Evolutionary conservation across 30 jellyfish, hydroid and myxozoan species (phyloP).

Genomic region (Haliclystus octoradiatus): DNA sequence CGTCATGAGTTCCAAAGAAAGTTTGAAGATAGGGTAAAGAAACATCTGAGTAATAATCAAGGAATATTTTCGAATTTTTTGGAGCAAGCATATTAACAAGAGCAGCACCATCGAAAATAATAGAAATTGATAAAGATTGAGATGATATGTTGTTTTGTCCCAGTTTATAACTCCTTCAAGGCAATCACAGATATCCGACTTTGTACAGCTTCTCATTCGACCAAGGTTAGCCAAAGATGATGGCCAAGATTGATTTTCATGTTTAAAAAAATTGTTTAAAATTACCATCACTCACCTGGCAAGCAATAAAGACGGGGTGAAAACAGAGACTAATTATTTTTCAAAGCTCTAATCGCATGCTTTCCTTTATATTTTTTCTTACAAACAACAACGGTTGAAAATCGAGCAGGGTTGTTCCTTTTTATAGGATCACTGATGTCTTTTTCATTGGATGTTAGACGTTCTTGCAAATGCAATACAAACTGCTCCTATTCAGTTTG

Average conservation of each 20-base stretch:
- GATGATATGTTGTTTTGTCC: too few relatives aligned
- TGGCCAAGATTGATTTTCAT: slow-evolving; percentile 34
- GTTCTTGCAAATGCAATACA: too few relatives aligned
- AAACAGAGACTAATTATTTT: slow-evolving; percentile 26
- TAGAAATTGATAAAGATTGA: slow-evolving; percentile 5
- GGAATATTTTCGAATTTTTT: slow-evolving; percentile 4
- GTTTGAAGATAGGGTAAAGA: too few relatives aligned
- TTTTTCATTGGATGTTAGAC: too few relatives aligned
- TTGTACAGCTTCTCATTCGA: slow-evolving; percentile 16
- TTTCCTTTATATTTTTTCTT: too few relatives aligned
- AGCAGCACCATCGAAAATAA: slow-evolving; percentile 62
- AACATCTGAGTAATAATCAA: too few relatives aligned
- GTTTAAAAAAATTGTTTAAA: slow-evolving; percentile 22
- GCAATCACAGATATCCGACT: not conserved
- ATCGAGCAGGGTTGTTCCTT: too few relatives aligned
- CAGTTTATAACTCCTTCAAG: too few relatives aligned
- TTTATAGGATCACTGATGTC: too few relatives aligned
- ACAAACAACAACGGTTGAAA: too few relatives aligned
- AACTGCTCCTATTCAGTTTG: too few relatives aligned
- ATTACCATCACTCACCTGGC: slow-evolving; percentile 41
- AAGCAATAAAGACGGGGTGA: slow-evolving; percentile 37
- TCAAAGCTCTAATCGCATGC: slow-evolving; percentile 23
- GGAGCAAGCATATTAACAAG: slow-evolving; percentile 31
- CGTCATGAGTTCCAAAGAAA: too few relatives aligned
- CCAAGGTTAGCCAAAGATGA: slow-evolving; percentile 45